Percentiles rank a stretch among this genome's conserved stretches.
Conservation (phyloP, 2,113 vertebrate genomes). For the Ceyx margarethae region DNA sequence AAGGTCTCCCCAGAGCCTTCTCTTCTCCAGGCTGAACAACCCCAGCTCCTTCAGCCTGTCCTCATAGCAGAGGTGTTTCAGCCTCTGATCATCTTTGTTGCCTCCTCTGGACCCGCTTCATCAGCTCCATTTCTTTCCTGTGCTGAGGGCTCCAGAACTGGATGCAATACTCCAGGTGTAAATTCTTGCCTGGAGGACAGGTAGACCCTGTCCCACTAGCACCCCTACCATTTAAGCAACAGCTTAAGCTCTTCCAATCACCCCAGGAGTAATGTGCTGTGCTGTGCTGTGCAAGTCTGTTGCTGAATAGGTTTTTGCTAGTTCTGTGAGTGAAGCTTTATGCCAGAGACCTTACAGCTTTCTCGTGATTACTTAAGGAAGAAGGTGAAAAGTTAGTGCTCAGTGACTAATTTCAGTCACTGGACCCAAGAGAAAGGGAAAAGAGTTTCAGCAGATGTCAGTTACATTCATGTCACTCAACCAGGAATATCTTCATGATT, state of each 20-base stretch:
- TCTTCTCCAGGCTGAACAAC: too few species aligned
- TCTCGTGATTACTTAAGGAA: slow-evolving; percentile 29
- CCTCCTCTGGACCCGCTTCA: too few species aligned
- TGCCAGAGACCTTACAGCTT: slow-evolving; percentile 2
- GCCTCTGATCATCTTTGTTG: too few species aligned
- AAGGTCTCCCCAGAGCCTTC: too few species aligned
- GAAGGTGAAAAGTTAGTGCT: slow-evolving; percentile 2
- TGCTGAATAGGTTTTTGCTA: not conserved
- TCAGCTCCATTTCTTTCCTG: too few species aligned
- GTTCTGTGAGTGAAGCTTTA: slow-evolving; percentile 2
- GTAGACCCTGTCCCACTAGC: not conserved
- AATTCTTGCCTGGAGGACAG: not conserved
- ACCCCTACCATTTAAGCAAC: not conserved
- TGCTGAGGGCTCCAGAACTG: too few species aligned
- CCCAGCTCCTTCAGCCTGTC: too few species aligned
- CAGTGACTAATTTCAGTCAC: slow-evolving; percentile 15
- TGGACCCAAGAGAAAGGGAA: not conserved
- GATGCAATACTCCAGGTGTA: too few species aligned
- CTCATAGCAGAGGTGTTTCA: too few species aligned
- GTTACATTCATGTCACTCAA: not conserved
- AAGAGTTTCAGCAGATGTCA: not conserved
- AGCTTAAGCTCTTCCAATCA: not conserved
- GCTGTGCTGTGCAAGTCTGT: not conserved
- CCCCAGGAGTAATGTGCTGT: not conserved
- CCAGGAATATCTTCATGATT: not conserved